Base-by-base conservation (phyloP, 2,888 invertebrate species). In the Acleris sparsana region DNA sequence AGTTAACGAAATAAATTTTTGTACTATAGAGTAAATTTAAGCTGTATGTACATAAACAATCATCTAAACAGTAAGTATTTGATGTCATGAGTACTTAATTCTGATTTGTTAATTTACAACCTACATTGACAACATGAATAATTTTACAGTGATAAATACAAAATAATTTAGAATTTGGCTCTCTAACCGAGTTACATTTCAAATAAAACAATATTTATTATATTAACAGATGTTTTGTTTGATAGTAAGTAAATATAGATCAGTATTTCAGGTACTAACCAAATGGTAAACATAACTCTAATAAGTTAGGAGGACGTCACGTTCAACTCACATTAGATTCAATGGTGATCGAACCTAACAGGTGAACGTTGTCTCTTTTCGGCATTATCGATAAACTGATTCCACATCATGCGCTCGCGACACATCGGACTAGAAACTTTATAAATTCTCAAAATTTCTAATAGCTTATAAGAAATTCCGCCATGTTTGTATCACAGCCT, bases 1-100 rank as follows among this genome's bases (percentile, higher is more conserved):
- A 90, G 90, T 89, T 79, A 72, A 79, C 81, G 83, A 81, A 80
- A 77, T 78, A 77, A 82, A 82, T 77, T 73, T 84, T 86, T 83
- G 85, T 85, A 85, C 83, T 83, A 80, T 81, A 67, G 43, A 61
- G 29, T 62, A 64, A 55, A 66, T 56, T 57, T 57, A 52, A 56
- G 18, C 25, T 18, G 48, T 56, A 63, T 63, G 56, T 57, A 51
- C 48, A 62, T 53, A 46, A 59, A 49, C 58, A 49, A 49, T 59
- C 17, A 33, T 46, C 46, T 46, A 46, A 39, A 46, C 7, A 46
- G 46, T 46, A 46, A n/a, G n/a, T n/a, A 46, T 17, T n/a, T 46
- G 46, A 46, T 17, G 17, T 46, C 13, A 39, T 39, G 39, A 39
- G 39, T 39, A 39, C 46, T 46, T 46, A 46, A 33, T 49, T 17